These are phyloP conservation scores for Psylliodes chrysocephalus DNA, from an alignment of 2,888 invertebrate genomes.

Conservation along the genomic window DNA sequence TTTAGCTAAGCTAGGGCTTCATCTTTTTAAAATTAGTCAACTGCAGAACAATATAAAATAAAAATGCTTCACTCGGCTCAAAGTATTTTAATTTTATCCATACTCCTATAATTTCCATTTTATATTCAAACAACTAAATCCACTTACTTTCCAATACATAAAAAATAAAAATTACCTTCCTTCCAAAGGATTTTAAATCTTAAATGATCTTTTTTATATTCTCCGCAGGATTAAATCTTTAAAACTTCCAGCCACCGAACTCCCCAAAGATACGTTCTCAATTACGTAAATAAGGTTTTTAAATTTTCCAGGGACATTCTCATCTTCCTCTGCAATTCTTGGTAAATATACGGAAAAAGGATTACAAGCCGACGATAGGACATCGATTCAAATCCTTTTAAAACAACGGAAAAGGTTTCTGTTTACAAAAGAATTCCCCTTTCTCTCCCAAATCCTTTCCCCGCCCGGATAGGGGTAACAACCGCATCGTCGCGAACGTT, in stretches of 20 bases:
- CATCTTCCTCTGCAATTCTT: neutral
- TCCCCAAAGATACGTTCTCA: neutral
- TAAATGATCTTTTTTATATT: neutral
- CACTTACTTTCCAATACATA: too few relatives aligned
- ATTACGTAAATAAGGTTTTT: neutral
- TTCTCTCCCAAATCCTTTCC: neutral
- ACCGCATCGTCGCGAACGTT: too few relatives aligned
- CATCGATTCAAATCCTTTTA: neutral
- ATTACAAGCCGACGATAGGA: neutral
- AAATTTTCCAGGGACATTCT: neutral
- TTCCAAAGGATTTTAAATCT: neutral
- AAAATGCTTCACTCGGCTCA: too few relatives aligned
- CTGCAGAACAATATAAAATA: too few relatives aligned
- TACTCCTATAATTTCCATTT: too few relatives aligned
- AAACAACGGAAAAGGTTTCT: neutral
- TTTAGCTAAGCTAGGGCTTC: too few relatives aligned
- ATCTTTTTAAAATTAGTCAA: too few relatives aligned
- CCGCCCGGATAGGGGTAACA: neutral
- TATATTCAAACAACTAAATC: too few relatives aligned
- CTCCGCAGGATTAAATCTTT: neutral
- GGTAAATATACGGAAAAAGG: neutral
- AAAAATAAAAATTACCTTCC: too few relatives aligned
- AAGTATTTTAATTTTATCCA: too few relatives aligned
- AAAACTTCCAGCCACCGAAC: neutral
- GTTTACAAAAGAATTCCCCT: neutral